Conservation (phyloP, 2,888 invertebrate genomes). For the Spisula subtruncata region DNA sequence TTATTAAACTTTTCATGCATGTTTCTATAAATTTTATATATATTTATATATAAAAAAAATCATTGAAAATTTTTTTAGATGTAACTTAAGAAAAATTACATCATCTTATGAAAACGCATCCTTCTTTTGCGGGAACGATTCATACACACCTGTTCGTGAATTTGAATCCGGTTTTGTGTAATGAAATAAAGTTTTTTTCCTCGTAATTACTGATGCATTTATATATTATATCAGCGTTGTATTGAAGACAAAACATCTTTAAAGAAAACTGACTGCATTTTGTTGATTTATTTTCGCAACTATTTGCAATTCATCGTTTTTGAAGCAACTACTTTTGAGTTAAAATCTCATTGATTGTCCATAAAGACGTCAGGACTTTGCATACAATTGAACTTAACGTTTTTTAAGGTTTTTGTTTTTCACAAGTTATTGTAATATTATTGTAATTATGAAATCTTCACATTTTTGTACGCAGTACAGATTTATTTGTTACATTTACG, state of each 20-base stretch:
- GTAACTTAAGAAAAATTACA: background rate
- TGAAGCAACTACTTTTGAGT: background rate
- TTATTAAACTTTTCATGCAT: too few species aligned
- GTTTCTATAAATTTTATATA: too few species aligned
- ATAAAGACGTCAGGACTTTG: background rate
- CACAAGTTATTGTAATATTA: background rate
- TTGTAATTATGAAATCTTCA: background rate
- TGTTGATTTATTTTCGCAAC: background rate
- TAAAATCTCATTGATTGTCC: background rate
- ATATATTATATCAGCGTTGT: background rate
- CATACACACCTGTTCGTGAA: background rate
- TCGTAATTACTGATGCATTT: background rate
- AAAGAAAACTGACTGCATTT: background rate
- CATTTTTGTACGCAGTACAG: background rate
- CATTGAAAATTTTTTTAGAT: too few species aligned
- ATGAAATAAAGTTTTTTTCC: background rate
- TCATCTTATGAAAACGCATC: background rate
- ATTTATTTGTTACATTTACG: conserved; percentile 6
- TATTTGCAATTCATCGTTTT: background rate
- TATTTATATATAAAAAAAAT: too few species aligned
- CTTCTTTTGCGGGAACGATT: background rate
- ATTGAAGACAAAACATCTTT: background rate
- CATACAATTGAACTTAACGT: background rate
- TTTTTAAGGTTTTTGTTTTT: background rate
- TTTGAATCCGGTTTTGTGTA: background rate